A percentile compares a stretch with the other conserved stretches of the same genome.
Conservation (phyloP, 2,113 vertebrate genomes). For the Miniopterus natalensis region DNA sequence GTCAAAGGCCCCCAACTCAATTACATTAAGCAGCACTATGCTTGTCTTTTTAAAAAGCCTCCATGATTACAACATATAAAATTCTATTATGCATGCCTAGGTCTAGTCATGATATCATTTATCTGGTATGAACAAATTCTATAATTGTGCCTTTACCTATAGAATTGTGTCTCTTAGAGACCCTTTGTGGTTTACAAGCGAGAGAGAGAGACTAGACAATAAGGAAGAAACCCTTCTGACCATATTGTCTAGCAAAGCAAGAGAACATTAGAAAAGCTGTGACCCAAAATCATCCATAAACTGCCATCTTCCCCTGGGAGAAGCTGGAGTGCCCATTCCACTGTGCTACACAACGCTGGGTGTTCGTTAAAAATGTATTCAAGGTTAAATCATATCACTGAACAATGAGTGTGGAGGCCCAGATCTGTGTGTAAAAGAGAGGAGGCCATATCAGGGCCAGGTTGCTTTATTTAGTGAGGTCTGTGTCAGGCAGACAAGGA, state of each 20-base stretch:
- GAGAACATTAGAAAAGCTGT: conserved; percentile 62
- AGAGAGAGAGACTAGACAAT: conserved; percentile 13
- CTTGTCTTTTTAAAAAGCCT: background rate
- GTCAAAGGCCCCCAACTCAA: background rate
- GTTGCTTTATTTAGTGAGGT: conserved; percentile 76
- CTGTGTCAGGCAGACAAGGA: conserved; percentile 77
- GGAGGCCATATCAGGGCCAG: conserved; percentile 62
- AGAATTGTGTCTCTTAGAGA: conserved; percentile 18
- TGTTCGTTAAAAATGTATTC: conserved; percentile 81
- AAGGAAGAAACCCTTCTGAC: conserved; percentile 17
- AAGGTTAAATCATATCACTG: conserved; percentile 73
- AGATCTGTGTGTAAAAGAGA: conserved; percentile 66
- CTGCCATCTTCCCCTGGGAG: conserved; percentile 66
- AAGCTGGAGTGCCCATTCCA: conserved; percentile 47
- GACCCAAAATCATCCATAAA: conserved; percentile 56
- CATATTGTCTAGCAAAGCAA: conserved; percentile 2
- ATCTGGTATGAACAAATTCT: conserved; percentile 39
- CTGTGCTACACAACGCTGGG: conserved; percentile 63
- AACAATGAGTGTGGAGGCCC: conserved; percentile 69
- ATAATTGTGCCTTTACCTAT: background rate
- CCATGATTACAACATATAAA: conserved; percentile 24
- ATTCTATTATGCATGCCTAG: background rate
- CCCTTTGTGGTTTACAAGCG: background rate
- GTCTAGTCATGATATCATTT: conserved; percentile 17
- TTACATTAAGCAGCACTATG: conserved; percentile 25